phyloP scores from a whole-genome alignment of 2,113 vertebrate genomes.

The Vombatus ursinus region DNA sequence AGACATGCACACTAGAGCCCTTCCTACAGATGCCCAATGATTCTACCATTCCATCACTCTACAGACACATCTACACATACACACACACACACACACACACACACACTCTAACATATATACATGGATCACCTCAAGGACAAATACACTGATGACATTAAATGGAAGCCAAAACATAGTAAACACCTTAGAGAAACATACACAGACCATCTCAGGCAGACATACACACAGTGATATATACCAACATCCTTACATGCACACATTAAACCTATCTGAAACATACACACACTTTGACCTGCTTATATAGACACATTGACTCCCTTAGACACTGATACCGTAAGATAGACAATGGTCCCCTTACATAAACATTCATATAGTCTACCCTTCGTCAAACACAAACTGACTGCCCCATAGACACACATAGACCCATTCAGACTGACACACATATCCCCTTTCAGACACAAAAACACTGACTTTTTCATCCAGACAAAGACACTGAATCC shows the following conservation, averaged over 20 bases:
- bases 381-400: neutral
- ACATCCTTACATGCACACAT: neutral
- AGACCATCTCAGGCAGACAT: neutral
- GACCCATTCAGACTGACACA: neutral
- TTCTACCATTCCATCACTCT: neutral
- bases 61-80: neutral
- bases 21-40: neutral
- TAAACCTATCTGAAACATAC: neutral
- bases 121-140: neutral
- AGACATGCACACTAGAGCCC: neutral
- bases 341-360: neutral
- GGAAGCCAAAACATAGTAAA: neutral
- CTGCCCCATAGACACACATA: neutral
- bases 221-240: neutral
- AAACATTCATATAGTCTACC: neutral
- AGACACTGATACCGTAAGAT: neutral
- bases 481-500: neutral
- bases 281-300: neutral
- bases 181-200: neutral
- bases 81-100: neutral
- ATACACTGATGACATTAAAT: neutral
- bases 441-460: neutral
- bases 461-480: neutral
- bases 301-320: neutral
- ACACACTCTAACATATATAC: neutral